Percentiles rank a stretch among this genome's conserved stretches.
Evolutionary conservation across 2,797 vertebrate species (phyloP).

Genomic region (Semotilus atromaculatus): DNA sequence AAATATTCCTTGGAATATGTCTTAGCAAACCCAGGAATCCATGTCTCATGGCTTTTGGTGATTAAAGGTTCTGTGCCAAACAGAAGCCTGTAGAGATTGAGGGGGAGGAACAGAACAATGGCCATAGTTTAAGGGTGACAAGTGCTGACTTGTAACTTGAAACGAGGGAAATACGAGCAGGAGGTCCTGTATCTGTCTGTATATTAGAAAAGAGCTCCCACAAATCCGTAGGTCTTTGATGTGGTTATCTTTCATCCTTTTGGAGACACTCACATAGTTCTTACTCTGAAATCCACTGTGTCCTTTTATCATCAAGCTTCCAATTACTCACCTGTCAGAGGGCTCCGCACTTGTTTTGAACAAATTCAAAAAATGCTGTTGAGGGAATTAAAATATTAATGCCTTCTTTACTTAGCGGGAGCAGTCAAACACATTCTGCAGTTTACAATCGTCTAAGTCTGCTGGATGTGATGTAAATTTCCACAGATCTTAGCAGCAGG

Average conservation of each 20-base stretch:
- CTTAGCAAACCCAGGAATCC: slow-evolving; percentile 45
- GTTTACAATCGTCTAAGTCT: neutral
- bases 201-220: slow-evolving; percentile 50
- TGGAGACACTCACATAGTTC: slow-evolving; percentile 56
- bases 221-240: slow-evolving; percentile 66
- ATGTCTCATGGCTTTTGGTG: slow-evolving; percentile 45
- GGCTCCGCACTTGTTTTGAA: slow-evolving; percentile 42
- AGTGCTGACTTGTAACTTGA: slow-evolving; percentile 66
- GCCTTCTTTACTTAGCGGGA: slow-evolving; percentile 32
- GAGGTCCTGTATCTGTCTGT: slow-evolving; percentile 52
- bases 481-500: slow-evolving; percentile 32
- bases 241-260: slow-evolving; percentile 64
- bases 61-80: slow-evolving; percentile 42
- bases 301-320: slow-evolving; percentile 58
- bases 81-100: slow-evolving; percentile 56
- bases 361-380: slow-evolving; percentile 52
- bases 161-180: slow-evolving; percentile 61
- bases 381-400: slow-evolving; percentile 59
- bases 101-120: slow-evolving; percentile 53
- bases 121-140: slow-evolving; percentile 70
- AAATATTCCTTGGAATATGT: slow-evolving; percentile 37
- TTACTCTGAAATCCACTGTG: slow-evolving; percentile 59
- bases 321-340: slow-evolving; percentile 55
- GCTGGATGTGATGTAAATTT: slow-evolving; percentile 43
- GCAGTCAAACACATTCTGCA: slow-evolving; percentile 34